These are phyloP conservation scores for Heliconius nattereri DNA, from an alignment of 1,140 invertebrate species.

Conservation along the genomic window DNA sequence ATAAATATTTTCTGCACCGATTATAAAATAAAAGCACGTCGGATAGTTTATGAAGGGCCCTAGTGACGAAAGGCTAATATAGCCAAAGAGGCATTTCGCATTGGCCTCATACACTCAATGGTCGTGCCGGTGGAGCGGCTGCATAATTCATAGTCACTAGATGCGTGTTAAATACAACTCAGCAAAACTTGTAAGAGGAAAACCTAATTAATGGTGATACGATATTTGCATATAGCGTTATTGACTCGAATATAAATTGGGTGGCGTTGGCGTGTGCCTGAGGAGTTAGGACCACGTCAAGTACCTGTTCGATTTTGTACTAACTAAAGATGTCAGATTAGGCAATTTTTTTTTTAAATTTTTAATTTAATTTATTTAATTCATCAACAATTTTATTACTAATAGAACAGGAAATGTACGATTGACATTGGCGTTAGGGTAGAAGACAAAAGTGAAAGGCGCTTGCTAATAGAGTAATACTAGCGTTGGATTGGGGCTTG, in stretches of 20 bases:
- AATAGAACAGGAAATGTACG: too few relatives aligned
- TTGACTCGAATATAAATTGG: conserved; percentile 12
- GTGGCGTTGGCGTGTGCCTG: not conserved
- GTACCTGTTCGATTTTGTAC: too few relatives aligned
- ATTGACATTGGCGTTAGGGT: too few relatives aligned
- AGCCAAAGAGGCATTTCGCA: conserved; percentile 48
- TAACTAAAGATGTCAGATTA: too few relatives aligned
- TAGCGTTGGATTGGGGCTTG: too few relatives aligned
- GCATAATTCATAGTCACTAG: conserved; percentile 47
- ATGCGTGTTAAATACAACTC: conserved; percentile 44
- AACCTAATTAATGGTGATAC: conserved; percentile 26
- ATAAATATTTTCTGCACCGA: conserved; percentile 35
- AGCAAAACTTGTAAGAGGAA: conserved; percentile 39
- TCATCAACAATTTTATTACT: too few relatives aligned
- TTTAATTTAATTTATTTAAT: too few relatives aligned
- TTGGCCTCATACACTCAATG: conserved; percentile 49
- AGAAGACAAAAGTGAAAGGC: too few relatives aligned
- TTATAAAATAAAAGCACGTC: conserved; percentile 44
- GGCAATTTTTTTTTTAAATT: too few relatives aligned
- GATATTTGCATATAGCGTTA: conserved; percentile 13
- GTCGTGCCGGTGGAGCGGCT: conserved; percentile 41
- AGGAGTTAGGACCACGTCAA: too few relatives aligned
- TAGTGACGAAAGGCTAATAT: conserved; percentile 48
- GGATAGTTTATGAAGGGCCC: conserved; percentile 41
- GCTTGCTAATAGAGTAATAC: too few relatives aligned